phyloP scores from a whole-genome alignment of 2,888 invertebrate species.

The Drosophila borealis region DNA sequence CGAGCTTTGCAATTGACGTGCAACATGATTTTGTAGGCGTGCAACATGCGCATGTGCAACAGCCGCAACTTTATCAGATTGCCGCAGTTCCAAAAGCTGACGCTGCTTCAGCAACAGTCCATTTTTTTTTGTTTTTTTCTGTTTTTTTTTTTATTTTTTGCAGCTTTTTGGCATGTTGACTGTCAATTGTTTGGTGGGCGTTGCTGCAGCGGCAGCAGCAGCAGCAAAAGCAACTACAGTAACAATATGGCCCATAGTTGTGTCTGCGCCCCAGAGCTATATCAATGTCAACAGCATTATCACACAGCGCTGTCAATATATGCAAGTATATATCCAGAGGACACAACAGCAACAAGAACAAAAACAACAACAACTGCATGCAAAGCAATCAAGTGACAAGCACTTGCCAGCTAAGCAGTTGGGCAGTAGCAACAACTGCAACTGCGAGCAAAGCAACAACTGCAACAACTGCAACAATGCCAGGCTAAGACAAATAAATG shows the following conservation, averaged over 20 bases:
- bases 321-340: slow-evolving; percentile 70
- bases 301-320: slow-evolving; percentile 81
- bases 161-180: slow-evolving; percentile 69
- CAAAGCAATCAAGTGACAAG: slow-evolving; percentile 59
- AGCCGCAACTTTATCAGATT: slow-evolving; percentile 81
- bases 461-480: slow-evolving; percentile 50
- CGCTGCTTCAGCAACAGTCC: slow-evolving; percentile 29
- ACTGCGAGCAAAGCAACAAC: slow-evolving; percentile 27
- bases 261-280: slow-evolving; percentile 66
- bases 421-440: slow-evolving; percentile 50
- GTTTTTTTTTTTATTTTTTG: slow-evolving; percentile 29
- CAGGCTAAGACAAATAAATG: slow-evolving; percentile 75
- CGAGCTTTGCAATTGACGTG: slow-evolving; percentile 79
- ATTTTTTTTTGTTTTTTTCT: slow-evolving; percentile 26
- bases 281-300: slow-evolving; percentile 81
- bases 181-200: slow-evolving; percentile 80
- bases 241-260: slow-evolving; percentile 51
- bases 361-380: slow-evolving; percentile 36
- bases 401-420: slow-evolving; percentile 57
- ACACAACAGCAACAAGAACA: slow-evolving; percentile 41
- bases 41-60: slow-evolving; percentile 84
- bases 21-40: slow-evolving; percentile 85
- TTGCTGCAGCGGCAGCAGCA: slow-evolving; percentile 52
- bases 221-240: slow-evolving; percentile 30
- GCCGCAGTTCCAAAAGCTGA: slow-evolving; percentile 57